A percentile compares a stretch with the other conserved stretches of the same genome.
Evolutionary conservation across 2,888 invertebrate genomes (phyloP).

Genomic region (Calameuta idolon): DNA sequence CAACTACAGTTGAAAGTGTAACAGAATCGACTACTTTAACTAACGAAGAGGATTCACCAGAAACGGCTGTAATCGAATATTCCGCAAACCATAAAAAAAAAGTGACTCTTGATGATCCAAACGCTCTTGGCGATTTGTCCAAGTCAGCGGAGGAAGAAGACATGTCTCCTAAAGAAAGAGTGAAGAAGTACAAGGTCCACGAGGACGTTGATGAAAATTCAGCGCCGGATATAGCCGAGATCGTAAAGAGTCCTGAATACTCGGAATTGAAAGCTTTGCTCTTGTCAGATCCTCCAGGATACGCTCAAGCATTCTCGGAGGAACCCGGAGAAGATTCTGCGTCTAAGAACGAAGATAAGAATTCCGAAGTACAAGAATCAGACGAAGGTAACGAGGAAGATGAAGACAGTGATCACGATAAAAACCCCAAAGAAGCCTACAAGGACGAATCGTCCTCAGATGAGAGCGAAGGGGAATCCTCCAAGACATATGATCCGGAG

Average conservation of each 20-base stretch:
- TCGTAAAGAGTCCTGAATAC: slow-evolving; percentile 68
- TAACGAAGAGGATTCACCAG: background rate
- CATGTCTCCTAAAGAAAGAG: background rate
- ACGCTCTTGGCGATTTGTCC: too few relatives aligned
- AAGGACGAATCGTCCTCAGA: slow-evolving; percentile 14
- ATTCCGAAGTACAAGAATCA: slow-evolving; percentile 20
- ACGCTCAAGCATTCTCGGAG: slow-evolving; percentile 32
- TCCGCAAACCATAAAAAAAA: background rate
- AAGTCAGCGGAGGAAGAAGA: background rate
- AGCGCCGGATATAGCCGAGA: slow-evolving; percentile 66
- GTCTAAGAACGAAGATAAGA: slow-evolving; percentile 25
- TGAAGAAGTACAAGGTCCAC: slow-evolving; percentile 34
- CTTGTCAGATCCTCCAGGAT: slow-evolving; percentile 40
- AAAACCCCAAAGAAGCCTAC: slow-evolving; percentile 13
- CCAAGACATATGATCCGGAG: background rate
- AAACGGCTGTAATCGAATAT: background rate
- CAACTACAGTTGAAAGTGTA: background rate
- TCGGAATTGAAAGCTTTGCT: slow-evolving; percentile 47
- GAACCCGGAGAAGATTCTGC: slow-evolving; percentile 17
- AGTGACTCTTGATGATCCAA: background rate
- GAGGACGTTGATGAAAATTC: slow-evolving; percentile 35
- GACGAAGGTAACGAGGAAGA: slow-evolving; percentile 24
- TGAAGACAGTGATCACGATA: slow-evolving; percentile 11
- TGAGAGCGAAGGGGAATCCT: slow-evolving; percentile 15
- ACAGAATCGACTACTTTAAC: background rate